Conservation (phyloP, 2,888 invertebrate genomes). For the Plagodis pulveraria region DNA sequence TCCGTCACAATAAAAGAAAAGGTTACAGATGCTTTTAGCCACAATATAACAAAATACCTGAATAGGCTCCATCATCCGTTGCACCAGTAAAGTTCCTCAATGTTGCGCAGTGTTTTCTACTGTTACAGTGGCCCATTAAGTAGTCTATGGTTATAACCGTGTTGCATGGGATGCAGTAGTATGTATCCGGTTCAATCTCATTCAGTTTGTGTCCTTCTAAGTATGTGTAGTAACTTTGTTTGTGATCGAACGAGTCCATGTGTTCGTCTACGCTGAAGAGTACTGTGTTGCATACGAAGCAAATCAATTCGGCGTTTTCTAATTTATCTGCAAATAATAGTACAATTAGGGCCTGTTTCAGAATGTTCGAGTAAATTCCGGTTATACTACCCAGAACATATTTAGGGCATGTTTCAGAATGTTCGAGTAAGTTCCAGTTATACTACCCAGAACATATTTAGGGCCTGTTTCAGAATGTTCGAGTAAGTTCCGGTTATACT, state of each 20-base stretch:
- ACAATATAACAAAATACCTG: no score
- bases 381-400: no score
- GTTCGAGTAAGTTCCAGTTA: no score
- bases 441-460: no score
- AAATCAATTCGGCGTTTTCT: slow-evolving; percentile 21
- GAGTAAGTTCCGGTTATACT: no score
- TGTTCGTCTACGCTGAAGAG: slow-evolving; percentile 14
- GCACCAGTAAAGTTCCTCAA: neutral
- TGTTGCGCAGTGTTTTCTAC: slow-evolving; percentile 19
- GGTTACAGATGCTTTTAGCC: no score
- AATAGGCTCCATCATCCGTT: neutral
- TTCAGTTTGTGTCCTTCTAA: slow-evolving; percentile 28
- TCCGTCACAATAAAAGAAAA: no score
- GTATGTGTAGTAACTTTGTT: slow-evolving; percentile 25
- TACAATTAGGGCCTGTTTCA: no score
- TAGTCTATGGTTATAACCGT: slow-evolving; percentile 26
- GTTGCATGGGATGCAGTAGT: slow-evolving; percentile 27
- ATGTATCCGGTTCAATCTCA: slow-evolving; percentile 29
- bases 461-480: no score
- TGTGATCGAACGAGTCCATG: slow-evolving; percentile 25
- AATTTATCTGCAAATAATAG: no score
- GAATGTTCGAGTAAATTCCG: no score
- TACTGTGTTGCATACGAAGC: slow-evolving; percentile 28
- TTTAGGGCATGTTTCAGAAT: no score
- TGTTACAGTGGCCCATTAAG: slow-evolving; percentile 25